Conservation (phyloP, 2,888 invertebrate genomes). For the Omphaloscelis lunosa region DNA sequence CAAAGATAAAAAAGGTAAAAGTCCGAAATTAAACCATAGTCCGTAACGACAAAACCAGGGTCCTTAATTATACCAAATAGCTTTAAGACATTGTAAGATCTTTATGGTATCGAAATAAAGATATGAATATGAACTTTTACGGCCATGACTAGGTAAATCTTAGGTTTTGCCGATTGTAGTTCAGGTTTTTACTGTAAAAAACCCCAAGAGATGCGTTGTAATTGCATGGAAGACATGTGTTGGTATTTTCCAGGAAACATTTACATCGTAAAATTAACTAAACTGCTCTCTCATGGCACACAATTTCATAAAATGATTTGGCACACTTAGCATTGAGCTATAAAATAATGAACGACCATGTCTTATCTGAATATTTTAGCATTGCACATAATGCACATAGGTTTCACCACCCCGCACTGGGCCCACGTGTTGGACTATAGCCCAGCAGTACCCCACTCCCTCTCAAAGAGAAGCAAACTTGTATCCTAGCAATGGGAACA, state of each 20-base stretch:
- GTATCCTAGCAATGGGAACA: background rate
- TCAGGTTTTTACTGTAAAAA: background rate
- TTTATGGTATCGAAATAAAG: no score
- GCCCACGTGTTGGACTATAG: background rate
- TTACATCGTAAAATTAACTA: background rate
- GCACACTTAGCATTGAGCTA: background rate
- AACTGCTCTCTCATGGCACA: background rate
- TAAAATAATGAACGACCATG: background rate
- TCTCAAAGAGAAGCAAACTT: background rate
- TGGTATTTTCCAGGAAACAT: background rate
- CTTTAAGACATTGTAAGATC: no score
- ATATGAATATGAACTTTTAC: no score
- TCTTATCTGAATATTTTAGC: background rate
- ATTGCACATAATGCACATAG: background rate
- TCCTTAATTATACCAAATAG: no score
- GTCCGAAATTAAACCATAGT: background rate
- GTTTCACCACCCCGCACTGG: background rate
- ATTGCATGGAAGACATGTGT: background rate
- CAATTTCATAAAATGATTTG: background rate
- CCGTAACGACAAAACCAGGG: no score
- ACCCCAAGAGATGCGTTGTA: background rate
- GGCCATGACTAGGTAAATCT: background rate
- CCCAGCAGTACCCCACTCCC: no score
- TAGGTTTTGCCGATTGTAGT: background rate
- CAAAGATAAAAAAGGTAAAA: background rate